Conservation (phyloP, 2,888 invertebrate species). For the Trilocha varians region DNA sequence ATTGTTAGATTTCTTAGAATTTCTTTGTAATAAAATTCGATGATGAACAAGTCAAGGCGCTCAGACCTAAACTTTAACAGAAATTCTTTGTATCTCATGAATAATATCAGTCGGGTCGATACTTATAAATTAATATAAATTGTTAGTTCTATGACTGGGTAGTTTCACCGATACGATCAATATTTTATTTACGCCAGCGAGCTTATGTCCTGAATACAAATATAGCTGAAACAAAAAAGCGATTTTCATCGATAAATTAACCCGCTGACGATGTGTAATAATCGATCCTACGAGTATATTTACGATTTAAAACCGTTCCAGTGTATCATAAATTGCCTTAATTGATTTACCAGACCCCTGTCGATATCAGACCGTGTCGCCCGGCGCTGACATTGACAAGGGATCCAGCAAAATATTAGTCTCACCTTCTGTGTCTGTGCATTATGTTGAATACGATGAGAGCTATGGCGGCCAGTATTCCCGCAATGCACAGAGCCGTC, state of each 20-base stretch:
- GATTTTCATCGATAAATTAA: neutral
- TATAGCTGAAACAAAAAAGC: too few relatives aligned
- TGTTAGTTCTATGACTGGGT: neutral
- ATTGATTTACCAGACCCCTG: constrained; percentile 21
- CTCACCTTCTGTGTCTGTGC: constrained; percentile 92
- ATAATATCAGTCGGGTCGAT: neutral
- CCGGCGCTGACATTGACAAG: constrained; percentile 23
- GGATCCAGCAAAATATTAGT: constrained; percentile 14
- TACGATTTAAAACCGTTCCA: constrained; percentile 9
- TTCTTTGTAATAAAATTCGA: too few relatives aligned
- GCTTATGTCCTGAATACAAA: too few relatives aligned
- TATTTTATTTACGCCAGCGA: too few relatives aligned
- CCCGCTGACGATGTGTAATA: too few relatives aligned
- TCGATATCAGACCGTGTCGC: constrained; percentile 19
- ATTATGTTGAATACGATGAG: constrained; percentile 94
- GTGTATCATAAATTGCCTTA: constrained; percentile 12
- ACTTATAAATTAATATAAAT: neutral
- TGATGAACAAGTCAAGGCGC: too few relatives aligned
- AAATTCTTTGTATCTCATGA: neutral
- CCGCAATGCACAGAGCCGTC: constrained; percentile 91
- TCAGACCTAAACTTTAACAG: too few relatives aligned
- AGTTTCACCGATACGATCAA: too few relatives aligned
- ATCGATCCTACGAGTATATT: neutral
- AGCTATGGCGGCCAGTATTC: constrained; percentile 87
- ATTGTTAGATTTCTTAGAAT: too few relatives aligned